These are phyloP conservation scores for Fringilla coelebs DNA, from an alignment of 2,797 vertebrate species.

Conservation along the genomic window DNA sequence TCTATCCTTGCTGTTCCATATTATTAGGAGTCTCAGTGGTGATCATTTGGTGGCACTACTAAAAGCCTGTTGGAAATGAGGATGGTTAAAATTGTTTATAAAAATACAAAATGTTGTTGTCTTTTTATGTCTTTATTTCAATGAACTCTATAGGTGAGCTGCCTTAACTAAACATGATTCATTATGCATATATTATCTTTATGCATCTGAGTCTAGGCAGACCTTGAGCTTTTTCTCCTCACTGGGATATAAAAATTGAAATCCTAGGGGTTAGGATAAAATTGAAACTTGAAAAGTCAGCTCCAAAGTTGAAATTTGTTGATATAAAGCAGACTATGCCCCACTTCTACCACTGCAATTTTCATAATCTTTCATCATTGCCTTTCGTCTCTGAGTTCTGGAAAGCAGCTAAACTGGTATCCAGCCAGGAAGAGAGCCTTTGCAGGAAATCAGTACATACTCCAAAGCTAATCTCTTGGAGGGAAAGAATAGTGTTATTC, in stretches of 20 bases:
- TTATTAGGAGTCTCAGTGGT: not conserved
- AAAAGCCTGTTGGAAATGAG: slow-evolving; percentile 17
- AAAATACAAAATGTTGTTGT: slow-evolving; percentile 42
- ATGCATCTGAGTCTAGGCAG: not conserved
- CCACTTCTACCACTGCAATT: not conserved
- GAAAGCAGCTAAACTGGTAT: not conserved
- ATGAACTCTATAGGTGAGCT: slow-evolving; percentile 24
- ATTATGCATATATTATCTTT: not conserved
- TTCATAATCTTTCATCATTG: not conserved
- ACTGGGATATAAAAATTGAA: not conserved
- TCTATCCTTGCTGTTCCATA: not conserved
- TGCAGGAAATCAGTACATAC: not conserved
- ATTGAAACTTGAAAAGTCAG: not conserved
- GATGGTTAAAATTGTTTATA: not conserved
- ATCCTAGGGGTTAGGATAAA: not conserved
- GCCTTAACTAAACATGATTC: not conserved
- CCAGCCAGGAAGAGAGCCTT: not conserved
- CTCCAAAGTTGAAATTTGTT: not conserved
- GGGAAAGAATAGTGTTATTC: not conserved
- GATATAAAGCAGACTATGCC: not conserved
- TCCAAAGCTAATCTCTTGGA: not conserved
- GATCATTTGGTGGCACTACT: not conserved
- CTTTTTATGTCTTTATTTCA: slow-evolving; percentile 11
- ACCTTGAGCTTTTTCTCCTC: not conserved
- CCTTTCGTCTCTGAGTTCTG: not conserved